phyloP scores from a whole-genome alignment of 1,140 invertebrate species.

The Trichonephila clavipes region DNA sequence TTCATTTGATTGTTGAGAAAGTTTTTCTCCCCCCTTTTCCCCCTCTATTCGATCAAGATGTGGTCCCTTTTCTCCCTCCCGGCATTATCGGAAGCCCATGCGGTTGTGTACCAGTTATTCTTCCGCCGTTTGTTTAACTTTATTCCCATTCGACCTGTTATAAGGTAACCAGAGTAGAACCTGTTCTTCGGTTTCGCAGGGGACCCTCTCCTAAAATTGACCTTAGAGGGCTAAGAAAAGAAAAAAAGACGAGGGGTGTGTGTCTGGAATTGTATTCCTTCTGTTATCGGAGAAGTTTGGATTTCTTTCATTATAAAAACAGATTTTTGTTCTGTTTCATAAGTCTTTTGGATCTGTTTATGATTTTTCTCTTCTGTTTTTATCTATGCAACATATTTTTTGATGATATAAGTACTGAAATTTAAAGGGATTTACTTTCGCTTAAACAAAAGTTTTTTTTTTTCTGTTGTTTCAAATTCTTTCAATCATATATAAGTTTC shows the following conservation, averaged over 20 bases:
- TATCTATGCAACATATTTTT: no score
- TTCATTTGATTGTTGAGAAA: not conserved
- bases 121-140: not conserved
- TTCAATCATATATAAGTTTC: no score
- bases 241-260: no score
- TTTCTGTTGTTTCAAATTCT: no score
- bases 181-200: not conserved
- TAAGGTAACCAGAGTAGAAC: conserved; percentile 5
- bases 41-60: not conserved
- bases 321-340: not conserved
- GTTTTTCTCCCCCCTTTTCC: not conserved
- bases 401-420: no score
- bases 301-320: not conserved
- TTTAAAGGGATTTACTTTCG: no score
- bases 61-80: not conserved
- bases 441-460: no score
- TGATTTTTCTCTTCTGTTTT: not conserved
- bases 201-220: not conserved
- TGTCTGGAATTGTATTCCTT: not conserved
- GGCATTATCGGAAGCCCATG: conserved; percentile 53
- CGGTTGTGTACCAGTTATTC: conserved; percentile 9
- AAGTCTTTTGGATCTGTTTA: not conserved
- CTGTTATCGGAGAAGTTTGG: not conserved
- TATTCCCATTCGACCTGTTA: conserved; percentile 38
- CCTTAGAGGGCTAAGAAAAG: not conserved